Base-by-base conservation (phyloP, 1,140 invertebrate species). In the Galendromus occidentalis region DNA sequence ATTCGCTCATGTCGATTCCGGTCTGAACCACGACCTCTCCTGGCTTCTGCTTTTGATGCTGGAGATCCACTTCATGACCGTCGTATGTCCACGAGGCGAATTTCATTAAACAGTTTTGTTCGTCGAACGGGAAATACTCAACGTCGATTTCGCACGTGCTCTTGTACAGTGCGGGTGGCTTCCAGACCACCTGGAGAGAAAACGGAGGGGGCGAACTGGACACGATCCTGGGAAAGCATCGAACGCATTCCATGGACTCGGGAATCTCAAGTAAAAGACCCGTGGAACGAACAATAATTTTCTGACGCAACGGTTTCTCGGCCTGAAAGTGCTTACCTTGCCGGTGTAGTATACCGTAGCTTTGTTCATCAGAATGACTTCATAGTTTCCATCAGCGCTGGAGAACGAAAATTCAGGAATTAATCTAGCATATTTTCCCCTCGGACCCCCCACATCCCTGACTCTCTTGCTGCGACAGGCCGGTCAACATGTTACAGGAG, bases 11-110 rank as follows among this genome's bases (percentile, higher is more conserved):
- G 76, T 93, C 89, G 68, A 93, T 94, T 51, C 90, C 91, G 7
- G 91, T 80, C 69, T 87, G 82, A 1, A 92, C 88, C 70, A 82
- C 83, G 76, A 87, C 84, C 69, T 85, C 82, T 0, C 84, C 86
- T 64, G 79, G 78, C 71, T 84, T 82, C 17, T 67, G 39, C 39
- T 33, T 28, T 42, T 66, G 25, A 66, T 42, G 44, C 51, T 20
- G 47, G 44, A 69, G 33, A 17, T 33, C 33, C 65, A 69, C 66
- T 42, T 70, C 68, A 33, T 66, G 66, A 29, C 91, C 91, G 73
- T 97, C 92, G 75, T 97, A 98, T 1, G 91, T 94, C 95, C 94
- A 98, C 0, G 91, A 95, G 4, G 93, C 94, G 72, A 94, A 94
- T 70, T 92, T 93, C 84, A 94, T 87, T 75, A 91, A 89, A 76